Base-by-base conservation (phyloP, 2,113 vertebrate species). In the Empidonax alnorum region DNA sequence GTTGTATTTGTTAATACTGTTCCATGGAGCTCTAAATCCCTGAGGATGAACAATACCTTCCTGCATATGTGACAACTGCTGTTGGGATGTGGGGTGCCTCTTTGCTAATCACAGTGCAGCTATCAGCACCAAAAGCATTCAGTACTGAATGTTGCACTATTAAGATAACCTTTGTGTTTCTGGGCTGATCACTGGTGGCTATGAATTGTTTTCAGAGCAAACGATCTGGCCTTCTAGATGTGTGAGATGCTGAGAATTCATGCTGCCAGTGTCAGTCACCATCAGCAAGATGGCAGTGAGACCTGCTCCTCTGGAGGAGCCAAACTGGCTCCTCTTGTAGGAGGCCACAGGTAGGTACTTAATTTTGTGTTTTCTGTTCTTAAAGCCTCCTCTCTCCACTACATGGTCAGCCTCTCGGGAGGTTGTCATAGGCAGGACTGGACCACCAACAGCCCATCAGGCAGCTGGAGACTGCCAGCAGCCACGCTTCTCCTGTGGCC, bases 371-470 rank as follows among this genome's bases (percentile, higher is more conserved):
- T 87, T 78, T 78, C 81, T 14, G 1, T 46, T 71, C 31, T 89
- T 61, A 63, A 86, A 95, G 16, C n/a, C 37, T 75, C 42, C 24
- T 74, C 66, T 71, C 61, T 46, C 16, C 28, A 21, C 37, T 23
- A 2, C 0, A 0, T 1, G 1, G 14, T 35, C 14, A 21, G 59
- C 8, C 28, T 56, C 67, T 62, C 21, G 2, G 2, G 41, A 30
- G 30, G 1, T 47, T 27, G 19, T 24, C n/a, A 35, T 18, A 17
- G 72, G 15, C 37, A 28, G 10, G n/a, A 35, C 10, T 10, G 2
- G 39, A 28, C 28, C 9, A 35, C 35, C 1, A 1, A 3, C 17
- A 71, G 10, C 28, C 5, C 27, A 2, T 18, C 37, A 25, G 15
- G 30, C 50, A 44, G 44, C 7, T 0, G 0, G 21, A 88, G 42